phyloP scores from a whole-genome alignment of 2,888 invertebrate species.

The Enchytraeus crypticus region DNA sequence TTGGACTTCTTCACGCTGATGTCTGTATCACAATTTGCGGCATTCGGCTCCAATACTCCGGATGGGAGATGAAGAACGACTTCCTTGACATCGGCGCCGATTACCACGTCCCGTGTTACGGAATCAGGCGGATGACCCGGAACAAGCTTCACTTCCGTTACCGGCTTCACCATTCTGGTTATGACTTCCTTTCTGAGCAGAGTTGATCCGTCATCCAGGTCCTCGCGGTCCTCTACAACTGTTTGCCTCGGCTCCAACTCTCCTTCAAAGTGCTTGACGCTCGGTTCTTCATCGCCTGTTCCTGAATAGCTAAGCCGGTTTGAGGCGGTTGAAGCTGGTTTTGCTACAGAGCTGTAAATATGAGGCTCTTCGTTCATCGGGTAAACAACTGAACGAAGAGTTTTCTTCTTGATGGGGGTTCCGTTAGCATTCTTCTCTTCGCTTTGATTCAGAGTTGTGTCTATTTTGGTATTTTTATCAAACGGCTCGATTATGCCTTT shows the following conservation, averaged over 20 bases:
- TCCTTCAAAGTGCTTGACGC: slow-evolving; percentile 2
- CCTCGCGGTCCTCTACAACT: slow-evolving; percentile 8
- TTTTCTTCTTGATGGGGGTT: not conserved
- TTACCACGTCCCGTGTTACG: not conserved
- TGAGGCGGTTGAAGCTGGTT: not conserved
- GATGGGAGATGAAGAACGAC: slow-evolving; percentile 1
- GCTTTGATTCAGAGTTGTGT: slow-evolving; percentile 1
- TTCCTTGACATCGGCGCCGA: not conserved
- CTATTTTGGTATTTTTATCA: slow-evolving; percentile 1
- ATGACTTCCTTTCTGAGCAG: slow-evolving; percentile 13
- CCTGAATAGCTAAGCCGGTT: too few species aligned
- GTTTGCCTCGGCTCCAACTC: slow-evolving; percentile 7
- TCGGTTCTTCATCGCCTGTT: not conserved
- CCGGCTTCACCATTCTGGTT: slow-evolving; percentile 2
- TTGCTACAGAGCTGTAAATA: too few species aligned
- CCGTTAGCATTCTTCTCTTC: not conserved
- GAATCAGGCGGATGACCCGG: not conserved
- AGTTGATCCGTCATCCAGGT: slow-evolving; percentile 6
- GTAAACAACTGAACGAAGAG: not conserved
- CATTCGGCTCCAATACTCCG: slow-evolving; percentile 6
- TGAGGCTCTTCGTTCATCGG: not conserved
- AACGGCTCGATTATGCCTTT: slow-evolving; percentile 5
- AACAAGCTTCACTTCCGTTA: slow-evolving; percentile 1
- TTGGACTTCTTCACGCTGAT: not conserved
- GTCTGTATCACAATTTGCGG: slow-evolving; percentile 4